phyloP scores from a whole-genome alignment of 2,797 vertebrate species.

The Catostomus latipinnis region DNA sequence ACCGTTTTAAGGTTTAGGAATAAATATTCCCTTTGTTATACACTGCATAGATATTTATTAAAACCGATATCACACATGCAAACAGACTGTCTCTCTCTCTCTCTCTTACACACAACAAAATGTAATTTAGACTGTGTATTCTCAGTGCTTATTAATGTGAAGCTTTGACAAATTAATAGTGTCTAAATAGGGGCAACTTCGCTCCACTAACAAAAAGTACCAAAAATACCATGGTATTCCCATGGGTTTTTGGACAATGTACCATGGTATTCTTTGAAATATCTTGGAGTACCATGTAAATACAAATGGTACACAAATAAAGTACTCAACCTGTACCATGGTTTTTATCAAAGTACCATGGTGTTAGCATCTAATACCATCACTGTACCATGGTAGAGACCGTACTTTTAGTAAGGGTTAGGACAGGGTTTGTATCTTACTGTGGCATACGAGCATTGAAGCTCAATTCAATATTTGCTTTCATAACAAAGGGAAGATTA shows the following conservation, averaged over 20 bases:
- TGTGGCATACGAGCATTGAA: neutral
- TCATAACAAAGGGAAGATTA: neutral
- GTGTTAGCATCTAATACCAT: no score
- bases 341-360: no score
- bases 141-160: neutral
- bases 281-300: no score
- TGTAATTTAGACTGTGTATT: slow-evolving; percentile 33
- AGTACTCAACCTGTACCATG: no score
- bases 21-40: slow-evolving; percentile 59
- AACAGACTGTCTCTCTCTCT: neutral
- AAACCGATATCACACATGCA: slow-evolving; percentile 49
- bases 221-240: no score
- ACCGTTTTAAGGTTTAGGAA: slow-evolving; percentile 60
- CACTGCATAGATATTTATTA: slow-evolving; percentile 70
- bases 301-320: no score
- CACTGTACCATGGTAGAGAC: no score
- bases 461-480: slow-evolving; percentile 8
- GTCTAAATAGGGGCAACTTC: slow-evolving; percentile 5
- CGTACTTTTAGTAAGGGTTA: no score
- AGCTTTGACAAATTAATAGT: slow-evolving; percentile 1
- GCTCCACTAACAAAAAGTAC: neutral
- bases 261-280: no score
- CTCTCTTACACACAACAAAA: neutral
- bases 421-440: no score
- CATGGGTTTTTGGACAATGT: no score